A percentile compares a stretch with the other conserved stretches of the same genome.
These are phyloP conservation scores for Metridium senile DNA, from an alignment of 92 coral and sea anemone species.

Conservation along the genomic window DNA sequence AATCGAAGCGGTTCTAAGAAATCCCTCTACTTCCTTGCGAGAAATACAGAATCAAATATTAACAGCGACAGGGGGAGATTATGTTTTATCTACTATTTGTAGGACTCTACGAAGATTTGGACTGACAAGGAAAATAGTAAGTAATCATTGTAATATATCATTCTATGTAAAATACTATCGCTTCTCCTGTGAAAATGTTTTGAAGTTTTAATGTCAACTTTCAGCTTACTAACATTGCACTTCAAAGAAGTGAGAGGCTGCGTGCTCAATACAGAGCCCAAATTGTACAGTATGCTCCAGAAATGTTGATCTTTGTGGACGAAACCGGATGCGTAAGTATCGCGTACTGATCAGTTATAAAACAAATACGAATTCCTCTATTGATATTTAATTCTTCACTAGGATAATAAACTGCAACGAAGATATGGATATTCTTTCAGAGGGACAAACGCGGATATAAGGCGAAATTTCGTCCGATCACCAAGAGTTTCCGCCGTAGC, in stretches of 20 bases:
- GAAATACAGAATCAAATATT: conserved; percentile 15
- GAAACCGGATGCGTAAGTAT: conserved; percentile 43
- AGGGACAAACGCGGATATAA: too few relatives aligned
- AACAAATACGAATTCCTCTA: too few relatives aligned
- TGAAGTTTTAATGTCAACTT: too few relatives aligned
- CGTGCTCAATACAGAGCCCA: conserved; percentile 31
- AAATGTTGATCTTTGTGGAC: conserved; percentile 34
- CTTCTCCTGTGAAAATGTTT: not conserved
- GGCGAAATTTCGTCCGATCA: not conserved
- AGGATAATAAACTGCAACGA: too few relatives aligned
- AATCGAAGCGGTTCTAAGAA: not conserved
- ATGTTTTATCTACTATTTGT: conserved; percentile 20
- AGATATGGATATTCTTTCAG: too few relatives aligned
- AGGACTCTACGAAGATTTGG: conserved; percentile 34
- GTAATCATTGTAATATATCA: not conserved
- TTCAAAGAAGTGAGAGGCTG: conserved; percentile 19
- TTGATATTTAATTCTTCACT: too few relatives aligned
- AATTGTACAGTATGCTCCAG: conserved; percentile 4
- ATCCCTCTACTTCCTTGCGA: not conserved
- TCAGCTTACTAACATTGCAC: too few relatives aligned
- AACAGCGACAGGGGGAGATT: conserved; percentile 24
- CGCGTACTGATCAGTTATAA: not conserved
- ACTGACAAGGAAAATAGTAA: conserved; percentile 24
- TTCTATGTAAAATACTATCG: not conserved
- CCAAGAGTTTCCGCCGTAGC: too few relatives aligned